A percentile compares a stretch with the other conserved stretches of the same genome.
phyloP scores from a whole-genome alignment of 1,140 invertebrate species.

The Zaprionus ghesquierei region DNA sequence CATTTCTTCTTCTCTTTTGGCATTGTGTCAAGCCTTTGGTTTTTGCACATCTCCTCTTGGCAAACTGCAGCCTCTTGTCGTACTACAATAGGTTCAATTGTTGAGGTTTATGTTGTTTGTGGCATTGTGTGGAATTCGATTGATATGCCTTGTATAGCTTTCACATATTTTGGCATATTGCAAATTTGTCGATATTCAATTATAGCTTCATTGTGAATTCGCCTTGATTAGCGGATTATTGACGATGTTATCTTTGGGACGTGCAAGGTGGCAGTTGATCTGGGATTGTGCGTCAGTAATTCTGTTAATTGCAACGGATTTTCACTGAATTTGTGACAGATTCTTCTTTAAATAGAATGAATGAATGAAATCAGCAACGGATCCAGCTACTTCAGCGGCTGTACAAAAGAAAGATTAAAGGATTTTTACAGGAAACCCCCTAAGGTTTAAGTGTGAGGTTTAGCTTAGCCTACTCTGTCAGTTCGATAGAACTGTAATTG shows the following conservation, averaged over 20 bases:
- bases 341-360: too few relatives aligned
- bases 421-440: too few relatives aligned
- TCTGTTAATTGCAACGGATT: background rate
- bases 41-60: slow-evolving; percentile 35
- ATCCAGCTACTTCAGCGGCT: too few relatives aligned
- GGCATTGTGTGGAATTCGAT: slow-evolving; percentile 44
- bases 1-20: slow-evolving; percentile 29
- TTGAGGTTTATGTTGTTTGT: slow-evolving; percentile 52
- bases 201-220: slow-evolving; percentile 42
- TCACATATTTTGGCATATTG: slow-evolving; percentile 54
- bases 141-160: slow-evolving; percentile 62
- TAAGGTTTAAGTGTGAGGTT: too few relatives aligned
- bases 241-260: background rate
- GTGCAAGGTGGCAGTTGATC: background rate
- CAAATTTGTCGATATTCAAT: slow-evolving; percentile 53
- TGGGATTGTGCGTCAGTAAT: too few relatives aligned
- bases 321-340: too few relatives aligned
- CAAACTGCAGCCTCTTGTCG: background rate
- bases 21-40: background rate
- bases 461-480: too few relatives aligned
- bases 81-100: slow-evolving; percentile 54
- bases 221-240: slow-evolving; percentile 12
- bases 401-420: too few relatives aligned
- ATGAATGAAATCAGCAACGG: too few relatives aligned
- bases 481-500: too few relatives aligned